Conservation (phyloP, 2,113 vertebrate genomes). For the Anser cygnoides region DNA sequence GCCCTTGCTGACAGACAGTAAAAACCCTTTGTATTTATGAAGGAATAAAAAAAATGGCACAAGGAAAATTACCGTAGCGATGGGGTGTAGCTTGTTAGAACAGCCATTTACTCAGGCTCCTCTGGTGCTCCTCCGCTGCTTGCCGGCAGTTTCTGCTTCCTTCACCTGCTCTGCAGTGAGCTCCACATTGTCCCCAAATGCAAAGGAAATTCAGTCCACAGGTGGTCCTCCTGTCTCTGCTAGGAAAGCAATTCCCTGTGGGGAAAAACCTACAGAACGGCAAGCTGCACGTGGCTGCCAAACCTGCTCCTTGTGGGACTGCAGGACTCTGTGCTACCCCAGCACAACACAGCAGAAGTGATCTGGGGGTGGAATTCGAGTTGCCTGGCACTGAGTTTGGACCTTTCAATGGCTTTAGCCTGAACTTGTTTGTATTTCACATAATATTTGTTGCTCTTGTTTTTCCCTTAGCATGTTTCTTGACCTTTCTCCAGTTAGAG, state of each 20-base stretch:
- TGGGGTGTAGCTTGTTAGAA: not conserved
- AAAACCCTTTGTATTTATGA: not conserved
- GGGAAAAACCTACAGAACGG: not conserved
- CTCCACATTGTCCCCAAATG: too few species aligned
- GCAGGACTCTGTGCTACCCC: not conserved
- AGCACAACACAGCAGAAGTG: not conserved
- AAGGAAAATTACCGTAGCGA: not conserved
- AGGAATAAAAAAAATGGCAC: not conserved
- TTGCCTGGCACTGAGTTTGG: accelerated
- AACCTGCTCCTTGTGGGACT: not conserved
- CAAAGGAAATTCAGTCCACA: too few species aligned
- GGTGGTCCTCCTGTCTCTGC: too few species aligned
- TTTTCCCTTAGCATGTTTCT: not conserved
- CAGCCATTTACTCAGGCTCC: not conserved
- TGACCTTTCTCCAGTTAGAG: not conserved
- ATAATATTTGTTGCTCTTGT: not conserved
- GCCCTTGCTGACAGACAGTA: not conserved
- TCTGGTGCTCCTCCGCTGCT: not conserved
- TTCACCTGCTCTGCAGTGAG: too few species aligned
- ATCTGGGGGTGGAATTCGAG: not conserved
- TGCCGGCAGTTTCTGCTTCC: too few species aligned
- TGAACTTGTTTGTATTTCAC: not conserved
- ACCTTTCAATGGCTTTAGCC: not conserved
- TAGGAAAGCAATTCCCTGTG: too few species aligned
- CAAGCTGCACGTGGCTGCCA: not conserved